A percentile compares a stretch with the other conserved stretches of the same genome.
phyloP scores from a whole-genome alignment of 1,140 invertebrate genomes.

The Tetramorium parvispinum region DNA sequence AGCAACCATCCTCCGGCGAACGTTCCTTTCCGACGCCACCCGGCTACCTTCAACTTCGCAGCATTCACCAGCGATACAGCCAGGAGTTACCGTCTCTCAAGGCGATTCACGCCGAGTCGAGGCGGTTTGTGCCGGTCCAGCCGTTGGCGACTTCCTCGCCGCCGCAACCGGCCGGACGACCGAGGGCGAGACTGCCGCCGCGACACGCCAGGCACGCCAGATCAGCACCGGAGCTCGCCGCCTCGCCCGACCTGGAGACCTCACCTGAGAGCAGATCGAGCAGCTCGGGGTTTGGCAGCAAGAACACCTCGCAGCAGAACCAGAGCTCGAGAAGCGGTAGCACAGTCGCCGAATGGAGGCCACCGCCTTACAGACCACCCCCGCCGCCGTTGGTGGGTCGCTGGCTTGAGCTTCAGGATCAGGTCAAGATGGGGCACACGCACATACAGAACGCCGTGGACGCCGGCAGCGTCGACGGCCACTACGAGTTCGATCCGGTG shows the following conservation, averaged over 20 bases:
- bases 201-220: constrained; percentile 88
- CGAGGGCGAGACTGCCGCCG: constrained; percentile 87
- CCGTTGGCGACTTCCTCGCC: constrained; percentile 85
- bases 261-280: constrained; percentile 95
- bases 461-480: constrained; percentile 95
- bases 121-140: constrained; percentile 88
- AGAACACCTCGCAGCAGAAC: constrained; percentile 94
- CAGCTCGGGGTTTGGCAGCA: constrained; percentile 95
- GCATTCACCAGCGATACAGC: constrained; percentile 89
- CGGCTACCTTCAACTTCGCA: constrained; percentile 88
- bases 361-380: constrained; percentile 90
- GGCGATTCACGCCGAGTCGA: constrained; percentile 90
- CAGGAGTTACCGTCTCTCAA: constrained; percentile 91
- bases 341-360: constrained; percentile 91
- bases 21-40: constrained; percentile 91
- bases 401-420: constrained; percentile 87
- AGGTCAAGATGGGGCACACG: constrained; percentile 69
- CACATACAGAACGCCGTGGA: constrained; percentile 87
- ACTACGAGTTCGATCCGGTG: constrained; percentile 96
- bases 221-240: constrained; percentile 88
- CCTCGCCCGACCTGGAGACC: constrained; percentile 89
- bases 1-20: constrained; percentile 91
- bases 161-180: constrained; percentile 83
- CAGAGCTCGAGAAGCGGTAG: constrained; percentile 90
- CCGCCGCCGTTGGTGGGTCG: constrained; percentile 87